Evolutionary conservation across 2,888 invertebrate species (phyloP).

Genomic region (Zhengitettix transpicula): DNA sequence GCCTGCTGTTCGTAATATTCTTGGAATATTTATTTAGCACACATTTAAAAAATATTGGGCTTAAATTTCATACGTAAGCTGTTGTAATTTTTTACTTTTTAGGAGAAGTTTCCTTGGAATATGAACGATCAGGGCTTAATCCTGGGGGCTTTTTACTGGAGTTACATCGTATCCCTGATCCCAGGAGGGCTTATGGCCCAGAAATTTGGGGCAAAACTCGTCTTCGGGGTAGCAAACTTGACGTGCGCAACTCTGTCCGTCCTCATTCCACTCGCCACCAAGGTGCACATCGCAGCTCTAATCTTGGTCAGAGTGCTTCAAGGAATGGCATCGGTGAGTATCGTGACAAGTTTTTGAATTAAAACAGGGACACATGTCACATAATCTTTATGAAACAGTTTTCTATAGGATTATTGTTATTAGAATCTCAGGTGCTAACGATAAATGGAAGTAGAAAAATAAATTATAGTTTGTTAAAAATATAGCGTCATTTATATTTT

Average conservation of each 20-base stretch:
- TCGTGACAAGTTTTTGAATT: not conserved
- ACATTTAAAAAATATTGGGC: too few species aligned
- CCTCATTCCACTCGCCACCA: conserved; percentile 24
- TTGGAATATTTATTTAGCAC: not conserved
- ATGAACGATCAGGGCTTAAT: conserved; percentile 21
- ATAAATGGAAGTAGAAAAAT: too few species aligned
- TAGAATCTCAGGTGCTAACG: too few species aligned
- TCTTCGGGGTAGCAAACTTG: conserved; percentile 25
- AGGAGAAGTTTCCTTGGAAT: conserved; percentile 18
- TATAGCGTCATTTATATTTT: too few species aligned
- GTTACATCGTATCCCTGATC: conserved; percentile 27
- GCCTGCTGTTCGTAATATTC: not conserved
- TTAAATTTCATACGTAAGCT: too few species aligned
- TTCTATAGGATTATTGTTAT: too few species aligned
- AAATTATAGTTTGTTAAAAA: too few species aligned
- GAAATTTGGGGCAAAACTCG: conserved; percentile 24
- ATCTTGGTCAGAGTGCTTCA: conserved; percentile 24
- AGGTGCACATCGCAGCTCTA: conserved; percentile 18
- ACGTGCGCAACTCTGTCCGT: conserved; percentile 25
- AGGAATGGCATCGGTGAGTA: conserved; percentile 27
- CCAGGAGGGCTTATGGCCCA: conserved; percentile 27
- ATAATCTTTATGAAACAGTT: too few species aligned
- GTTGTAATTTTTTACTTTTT: not conserved
- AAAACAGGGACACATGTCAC: too few species aligned
- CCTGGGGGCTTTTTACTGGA: conserved; percentile 28